Conservation (phyloP, 2,888 invertebrate genomes). For the Choristoneura rosaceana region DNA sequence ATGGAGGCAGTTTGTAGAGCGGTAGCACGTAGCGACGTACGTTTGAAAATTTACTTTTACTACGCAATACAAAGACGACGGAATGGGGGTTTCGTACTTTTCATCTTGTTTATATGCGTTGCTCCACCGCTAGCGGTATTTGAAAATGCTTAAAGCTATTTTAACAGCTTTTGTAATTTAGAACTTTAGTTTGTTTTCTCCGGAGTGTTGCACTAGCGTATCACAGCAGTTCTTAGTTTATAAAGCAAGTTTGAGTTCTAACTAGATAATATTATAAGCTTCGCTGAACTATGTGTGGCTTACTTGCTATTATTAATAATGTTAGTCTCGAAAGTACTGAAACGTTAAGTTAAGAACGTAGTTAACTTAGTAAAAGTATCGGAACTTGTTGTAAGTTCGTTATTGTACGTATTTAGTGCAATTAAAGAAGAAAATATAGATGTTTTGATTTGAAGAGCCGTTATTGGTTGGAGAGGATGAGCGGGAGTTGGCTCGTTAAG, state of each 20-base stretch:
- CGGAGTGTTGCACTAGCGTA: not conserved
- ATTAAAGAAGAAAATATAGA: constrained; percentile 9
- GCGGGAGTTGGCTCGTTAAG: constrained; percentile 74
- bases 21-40: constrained; percentile 36
- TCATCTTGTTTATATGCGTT: constrained; percentile 35
- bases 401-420: not conserved
- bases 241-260: constrained; percentile 2
- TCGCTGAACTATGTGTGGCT: not conserved
- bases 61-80: constrained; percentile 37
- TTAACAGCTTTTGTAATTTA: constrained; percentile 21
- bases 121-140: constrained; percentile 6
- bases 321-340: not conserved
- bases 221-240: constrained; percentile 9
- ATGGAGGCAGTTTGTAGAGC: constrained; percentile 41
- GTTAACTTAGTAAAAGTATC: not conserved
- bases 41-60: constrained; percentile 40
- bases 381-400: constrained; percentile 47
- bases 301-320: not conserved
- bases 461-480: constrained; percentile 53
- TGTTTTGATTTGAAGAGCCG: constrained; percentile 24
- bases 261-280: not conserved
- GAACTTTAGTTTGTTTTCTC: not conserved
- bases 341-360: not conserved
- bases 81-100: constrained; percentile 38
- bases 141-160: constrained; percentile 22